A percentile compares a stretch with the other conserved stretches of the same genome.
These are phyloP conservation scores for Poliocrania exsul DNA, from an alignment of 2,797 vertebrate species.

Conservation along the genomic window DNA sequence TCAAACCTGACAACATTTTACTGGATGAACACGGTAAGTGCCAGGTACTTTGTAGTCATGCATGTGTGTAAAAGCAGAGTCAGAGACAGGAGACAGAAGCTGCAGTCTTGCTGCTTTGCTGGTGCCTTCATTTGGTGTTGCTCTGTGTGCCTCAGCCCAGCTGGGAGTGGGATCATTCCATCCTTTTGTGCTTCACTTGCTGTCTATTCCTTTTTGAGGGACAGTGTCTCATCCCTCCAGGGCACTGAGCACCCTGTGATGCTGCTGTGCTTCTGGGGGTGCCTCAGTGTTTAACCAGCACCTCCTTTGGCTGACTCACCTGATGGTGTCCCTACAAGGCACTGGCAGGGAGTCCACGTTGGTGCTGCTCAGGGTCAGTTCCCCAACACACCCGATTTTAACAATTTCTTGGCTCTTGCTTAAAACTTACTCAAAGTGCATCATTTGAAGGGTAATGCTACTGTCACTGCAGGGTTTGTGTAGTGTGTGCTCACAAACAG, in stretches of 20 bases:
- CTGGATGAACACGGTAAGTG: slow-evolving; percentile 94
- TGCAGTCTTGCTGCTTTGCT: neutral
- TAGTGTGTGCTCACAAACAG: neutral
- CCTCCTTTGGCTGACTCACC: neutral
- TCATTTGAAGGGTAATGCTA: neutral
- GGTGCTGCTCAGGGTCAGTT: neutral
- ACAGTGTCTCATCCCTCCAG: rapidly evolving
- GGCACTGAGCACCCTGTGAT: rapidly evolving
- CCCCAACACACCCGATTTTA: neutral
- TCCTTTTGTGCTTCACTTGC: neutral
- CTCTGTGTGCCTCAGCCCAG: too few relatives aligned
- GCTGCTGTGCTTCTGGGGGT: neutral
- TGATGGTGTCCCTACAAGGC: neutral
- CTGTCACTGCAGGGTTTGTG: neutral
- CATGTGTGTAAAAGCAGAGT: rapidly evolving
- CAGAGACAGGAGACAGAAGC: neutral
- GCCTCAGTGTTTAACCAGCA: neutral
- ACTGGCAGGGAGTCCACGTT: rapidly evolving
- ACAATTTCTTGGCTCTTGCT: neutral
- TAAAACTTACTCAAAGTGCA: neutral
- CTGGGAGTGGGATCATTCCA: neutral
- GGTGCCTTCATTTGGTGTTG: neutral
- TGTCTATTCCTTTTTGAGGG: neutral
- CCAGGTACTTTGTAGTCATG: neutral
- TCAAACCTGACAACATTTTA: slow-evolving; percentile 97